These are phyloP conservation scores for Cephus cinctus DNA, from an alignment of 1,140 invertebrate species.

Conservation along the genomic window DNA sequence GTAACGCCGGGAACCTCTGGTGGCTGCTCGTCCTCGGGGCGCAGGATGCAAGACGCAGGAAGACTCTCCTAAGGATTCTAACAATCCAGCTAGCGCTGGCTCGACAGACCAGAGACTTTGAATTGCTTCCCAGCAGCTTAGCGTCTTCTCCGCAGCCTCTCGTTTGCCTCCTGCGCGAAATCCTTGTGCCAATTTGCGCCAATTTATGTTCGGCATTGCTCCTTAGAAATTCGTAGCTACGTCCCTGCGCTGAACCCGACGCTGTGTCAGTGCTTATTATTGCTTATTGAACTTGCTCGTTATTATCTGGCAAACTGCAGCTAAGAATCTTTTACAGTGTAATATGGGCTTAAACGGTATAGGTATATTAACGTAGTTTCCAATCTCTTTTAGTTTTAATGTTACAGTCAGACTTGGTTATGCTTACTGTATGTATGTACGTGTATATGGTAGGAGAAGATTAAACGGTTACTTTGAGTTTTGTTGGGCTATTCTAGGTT, in stretches of 20 bases:
- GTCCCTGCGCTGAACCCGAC: no score
- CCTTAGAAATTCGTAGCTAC: slow-evolving; percentile 49
- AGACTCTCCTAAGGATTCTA: slow-evolving; percentile 39
- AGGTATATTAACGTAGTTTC: no score
- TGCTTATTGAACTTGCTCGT: no score
- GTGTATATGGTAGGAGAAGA: no score
- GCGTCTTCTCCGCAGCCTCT: slow-evolving; percentile 37
- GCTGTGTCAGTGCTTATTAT: no score
- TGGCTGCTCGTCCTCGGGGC: slow-evolving; percentile 42
- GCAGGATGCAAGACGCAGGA: slow-evolving; percentile 48
- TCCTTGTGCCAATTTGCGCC: slow-evolving; percentile 51
- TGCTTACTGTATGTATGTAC: no score
- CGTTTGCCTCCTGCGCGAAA: slow-evolving; percentile 36
- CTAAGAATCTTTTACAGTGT: no score
- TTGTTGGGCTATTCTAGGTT: slow-evolving; percentile 16
- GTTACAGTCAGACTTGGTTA: no score
- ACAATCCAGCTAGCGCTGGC: slow-evolving; percentile 23
- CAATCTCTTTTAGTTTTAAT: no score
- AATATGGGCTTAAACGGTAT: no score
- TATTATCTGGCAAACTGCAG: no score
- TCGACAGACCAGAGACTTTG: slow-evolving; percentile 46
- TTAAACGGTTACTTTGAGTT: no score
- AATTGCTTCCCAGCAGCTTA: slow-evolving; percentile 55
- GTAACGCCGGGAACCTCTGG: slow-evolving; percentile 40
- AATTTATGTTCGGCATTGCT: slow-evolving; percentile 49